Conservation (phyloP, 2,888 invertebrate genomes). For the Lasius fuliginosus region DNA sequence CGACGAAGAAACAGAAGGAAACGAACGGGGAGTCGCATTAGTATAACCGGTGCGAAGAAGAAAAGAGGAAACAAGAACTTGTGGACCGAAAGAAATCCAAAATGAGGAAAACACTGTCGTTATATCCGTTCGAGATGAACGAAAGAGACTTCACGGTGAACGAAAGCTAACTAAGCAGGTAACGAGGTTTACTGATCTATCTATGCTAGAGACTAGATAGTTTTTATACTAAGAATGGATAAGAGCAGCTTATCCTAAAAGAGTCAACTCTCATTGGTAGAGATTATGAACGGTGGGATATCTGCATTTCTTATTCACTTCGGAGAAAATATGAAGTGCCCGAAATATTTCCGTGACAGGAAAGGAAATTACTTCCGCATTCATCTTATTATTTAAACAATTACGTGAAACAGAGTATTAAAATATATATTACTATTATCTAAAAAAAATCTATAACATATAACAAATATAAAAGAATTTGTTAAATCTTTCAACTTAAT, state of each 20-base stretch:
- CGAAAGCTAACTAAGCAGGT: not conserved
- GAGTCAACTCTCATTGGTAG: not conserved
- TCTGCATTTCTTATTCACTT: not conserved
- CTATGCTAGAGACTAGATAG: not conserved
- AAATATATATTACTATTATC: constrained; percentile 1
- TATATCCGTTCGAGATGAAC: constrained; percentile 54
- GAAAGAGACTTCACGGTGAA: constrained; percentile 32
- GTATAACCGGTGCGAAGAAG: constrained; percentile 60
- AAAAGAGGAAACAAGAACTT: not conserved
- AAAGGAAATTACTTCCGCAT: not conserved
- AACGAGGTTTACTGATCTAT: not conserved
- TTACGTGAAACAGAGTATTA: not conserved
- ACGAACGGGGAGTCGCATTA: constrained; percentile 62
- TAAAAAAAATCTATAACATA: not conserved
- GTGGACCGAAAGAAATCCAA: constrained; percentile 71
- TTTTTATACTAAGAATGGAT: not conserved
- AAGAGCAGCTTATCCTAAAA: not conserved
- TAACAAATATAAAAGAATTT: not conserved
- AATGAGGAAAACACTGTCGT: constrained; percentile 59
- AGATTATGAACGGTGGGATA: not conserved
- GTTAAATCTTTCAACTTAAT: not conserved
- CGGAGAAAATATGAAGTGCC: not conserved
- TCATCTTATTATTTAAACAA: not conserved
- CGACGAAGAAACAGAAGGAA: constrained; percentile 45
- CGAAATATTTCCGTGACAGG: not conserved